phyloP scores from a whole-genome alignment of 1,140 invertebrate species.

The Meloidogyne floridensis region DNA sequence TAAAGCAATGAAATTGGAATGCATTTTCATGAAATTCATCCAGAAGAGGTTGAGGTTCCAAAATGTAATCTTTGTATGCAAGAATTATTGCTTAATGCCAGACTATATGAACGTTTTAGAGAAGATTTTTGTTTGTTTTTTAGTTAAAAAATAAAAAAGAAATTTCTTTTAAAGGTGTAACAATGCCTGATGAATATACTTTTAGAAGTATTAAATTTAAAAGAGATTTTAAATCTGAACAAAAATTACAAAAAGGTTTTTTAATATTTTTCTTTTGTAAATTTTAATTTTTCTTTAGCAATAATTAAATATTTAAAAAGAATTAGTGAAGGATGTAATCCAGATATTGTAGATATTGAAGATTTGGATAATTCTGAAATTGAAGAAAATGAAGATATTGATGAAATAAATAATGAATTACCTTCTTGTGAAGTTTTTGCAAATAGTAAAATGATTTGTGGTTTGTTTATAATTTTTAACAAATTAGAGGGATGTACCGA shows the following conservation, averaged over 20 bases:
- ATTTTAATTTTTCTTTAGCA: conserved; percentile 22
- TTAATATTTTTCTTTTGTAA: conserved; percentile 10
- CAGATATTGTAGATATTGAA: conserved; percentile 34
- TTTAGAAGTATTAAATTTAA: conserved; percentile 52
- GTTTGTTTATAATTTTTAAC: conserved; percentile 29
- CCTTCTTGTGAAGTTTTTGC: conserved; percentile 47
- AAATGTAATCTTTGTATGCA: conserved; percentile 63
- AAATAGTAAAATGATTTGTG: conserved; percentile 63
- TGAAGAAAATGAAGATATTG: conserved; percentile 41
- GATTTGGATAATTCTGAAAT: conserved; percentile 34
- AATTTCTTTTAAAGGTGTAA: conserved; percentile 31
- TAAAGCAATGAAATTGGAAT: conserved; percentile 40
- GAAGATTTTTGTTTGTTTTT: conserved; percentile 56
- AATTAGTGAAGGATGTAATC: conserved; percentile 24
- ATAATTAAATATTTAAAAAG: conserved; percentile 40
- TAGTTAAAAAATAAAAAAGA: background rate
- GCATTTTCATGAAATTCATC: conserved; percentile 65
- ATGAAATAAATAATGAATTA: background rate
- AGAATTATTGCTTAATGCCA: conserved; percentile 62
- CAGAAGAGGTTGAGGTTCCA: conserved; percentile 63
- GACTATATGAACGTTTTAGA: conserved; percentile 60
- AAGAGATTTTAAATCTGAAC: conserved; percentile 45
- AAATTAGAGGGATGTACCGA: no score
- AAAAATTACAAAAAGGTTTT: conserved; percentile 53
- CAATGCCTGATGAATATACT: conserved; percentile 61